These are phyloP conservation scores for Scomber scombrus DNA, from an alignment of 2,113 vertebrate species.

Conservation along the genomic window DNA sequence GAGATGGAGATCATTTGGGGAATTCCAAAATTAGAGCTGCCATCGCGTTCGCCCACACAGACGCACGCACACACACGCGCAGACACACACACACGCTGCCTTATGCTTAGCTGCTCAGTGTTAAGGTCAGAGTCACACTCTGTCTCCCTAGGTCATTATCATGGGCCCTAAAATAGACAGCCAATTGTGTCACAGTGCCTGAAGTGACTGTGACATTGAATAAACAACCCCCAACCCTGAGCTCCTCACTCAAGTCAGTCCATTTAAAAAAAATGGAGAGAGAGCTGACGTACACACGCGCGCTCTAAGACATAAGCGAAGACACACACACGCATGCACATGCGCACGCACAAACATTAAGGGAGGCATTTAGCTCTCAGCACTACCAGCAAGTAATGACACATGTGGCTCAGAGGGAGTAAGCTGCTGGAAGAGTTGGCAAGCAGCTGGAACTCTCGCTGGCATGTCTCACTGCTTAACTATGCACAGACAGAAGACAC, in stretches of 20 bases:
- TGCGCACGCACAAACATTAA: constrained; percentile 48
- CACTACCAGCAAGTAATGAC: constrained; percentile 72
- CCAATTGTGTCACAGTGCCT: constrained; percentile 75
- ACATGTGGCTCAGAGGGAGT: constrained; percentile 77
- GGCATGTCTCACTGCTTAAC: constrained; percentile 70
- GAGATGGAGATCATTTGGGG: constrained; percentile 79
- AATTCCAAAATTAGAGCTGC: constrained; percentile 81
- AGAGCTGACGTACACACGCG: constrained; percentile 1
- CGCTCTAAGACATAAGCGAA: constrained; percentile 24
- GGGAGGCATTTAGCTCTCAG: constrained; percentile 72
- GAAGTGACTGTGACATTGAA: constrained; percentile 81
- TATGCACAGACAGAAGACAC: constrained; percentile 57
- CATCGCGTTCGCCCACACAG: constrained; percentile 54
- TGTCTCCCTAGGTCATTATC: constrained; percentile 81
- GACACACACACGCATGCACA: constrained; percentile 12
- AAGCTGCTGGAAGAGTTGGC: constrained; percentile 76
- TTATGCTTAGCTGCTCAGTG: constrained; percentile 57
- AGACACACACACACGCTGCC: constrained; percentile 27
- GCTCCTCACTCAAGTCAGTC: constrained; percentile 57
- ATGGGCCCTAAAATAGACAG: constrained; percentile 74
- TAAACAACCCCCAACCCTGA: constrained; percentile 70
- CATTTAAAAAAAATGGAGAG: constrained; percentile 54
- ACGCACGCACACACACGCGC: constrained; percentile 30
- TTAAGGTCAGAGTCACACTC: constrained; percentile 81
- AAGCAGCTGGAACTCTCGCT: constrained; percentile 73